phyloP scores from a whole-genome alignment of 2,888 invertebrate species.

The Drosophila antonietae region DNA sequence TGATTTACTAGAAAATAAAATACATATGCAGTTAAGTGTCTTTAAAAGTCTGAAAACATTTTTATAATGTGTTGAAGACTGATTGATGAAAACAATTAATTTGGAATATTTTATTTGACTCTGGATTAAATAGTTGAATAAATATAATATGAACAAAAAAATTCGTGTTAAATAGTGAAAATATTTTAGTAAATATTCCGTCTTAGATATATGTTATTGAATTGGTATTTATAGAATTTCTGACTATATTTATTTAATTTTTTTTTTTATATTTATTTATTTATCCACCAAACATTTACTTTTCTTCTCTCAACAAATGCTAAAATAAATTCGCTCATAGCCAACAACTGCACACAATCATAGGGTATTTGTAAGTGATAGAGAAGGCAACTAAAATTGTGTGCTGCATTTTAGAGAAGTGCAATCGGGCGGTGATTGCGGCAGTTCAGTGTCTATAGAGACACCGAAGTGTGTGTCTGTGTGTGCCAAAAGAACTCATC shows the following conservation, averaged over 20 bases:
- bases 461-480: slow-evolving; percentile 9
- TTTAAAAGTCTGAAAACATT: too few species aligned
- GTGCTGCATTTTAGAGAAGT: slow-evolving; percentile 62
- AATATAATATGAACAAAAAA: too few species aligned
- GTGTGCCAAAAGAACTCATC: slow-evolving; percentile 50
- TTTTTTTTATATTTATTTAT: too few species aligned
- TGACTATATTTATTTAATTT: too few species aligned
- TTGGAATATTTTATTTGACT: not conserved
- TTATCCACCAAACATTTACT: not conserved
- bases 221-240: not conserved
- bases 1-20: too few species aligned
- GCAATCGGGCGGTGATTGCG: slow-evolving; percentile 43
- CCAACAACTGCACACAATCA: not conserved
- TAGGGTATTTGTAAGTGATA: slow-evolving; percentile 32
- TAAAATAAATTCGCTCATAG: not conserved
- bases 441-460: slow-evolving; percentile 27
- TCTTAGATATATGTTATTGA: too few species aligned
- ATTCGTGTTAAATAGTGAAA: not conserved
- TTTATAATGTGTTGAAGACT: too few species aligned
- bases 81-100: not conserved
- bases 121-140: too few species aligned
- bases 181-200: not conserved
- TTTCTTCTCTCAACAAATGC: not conserved
- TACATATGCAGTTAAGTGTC: too few species aligned
- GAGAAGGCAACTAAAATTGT: slow-evolving; percentile 49